phyloP scores from a whole-genome alignment of 1,140 invertebrate species.

The Apis dorsata region DNA sequence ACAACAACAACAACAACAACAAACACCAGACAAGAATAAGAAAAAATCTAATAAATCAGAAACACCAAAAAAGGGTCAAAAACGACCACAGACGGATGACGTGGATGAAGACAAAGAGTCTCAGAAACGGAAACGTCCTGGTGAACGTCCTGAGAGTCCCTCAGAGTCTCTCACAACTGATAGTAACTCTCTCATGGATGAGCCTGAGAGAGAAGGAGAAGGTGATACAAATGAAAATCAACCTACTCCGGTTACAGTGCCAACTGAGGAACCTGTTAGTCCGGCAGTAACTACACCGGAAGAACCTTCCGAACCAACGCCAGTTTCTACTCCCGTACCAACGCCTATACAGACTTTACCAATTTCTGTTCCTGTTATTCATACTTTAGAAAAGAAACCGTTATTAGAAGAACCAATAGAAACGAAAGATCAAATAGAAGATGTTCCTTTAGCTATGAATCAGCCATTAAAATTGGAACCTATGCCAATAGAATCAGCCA shows the following conservation, averaged over 20 bases:
- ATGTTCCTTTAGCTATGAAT: conserved; percentile 65
- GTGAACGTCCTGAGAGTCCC: conserved; percentile 85
- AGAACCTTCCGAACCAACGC: conserved; percentile 77
- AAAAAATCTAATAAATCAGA: conserved; percentile 85
- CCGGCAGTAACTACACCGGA: conserved; percentile 73
- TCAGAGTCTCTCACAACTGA: conserved; percentile 90
- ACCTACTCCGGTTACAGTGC: conserved; percentile 80
- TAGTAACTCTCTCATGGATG: conserved; percentile 89
- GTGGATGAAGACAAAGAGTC: conserved; percentile 84
- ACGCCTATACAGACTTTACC: conserved; percentile 72
- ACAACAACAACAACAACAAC: conserved; percentile 65
- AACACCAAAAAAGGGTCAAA: conserved; percentile 86
- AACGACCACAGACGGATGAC: conserved; percentile 84
- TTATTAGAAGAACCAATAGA: conserved; percentile 70
- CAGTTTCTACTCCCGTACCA: conserved; percentile 69
- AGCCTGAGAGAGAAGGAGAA: conserved; percentile 82
- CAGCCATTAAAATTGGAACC: conserved; percentile 76
- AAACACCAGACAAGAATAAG: conserved; percentile 81
- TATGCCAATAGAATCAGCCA: conserved; percentile 69
- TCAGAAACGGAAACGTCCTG: conserved; percentile 85
- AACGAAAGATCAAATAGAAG: conserved; percentile 72
- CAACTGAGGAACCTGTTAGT: conserved; percentile 70
- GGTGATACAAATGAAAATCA: conserved; percentile 80
- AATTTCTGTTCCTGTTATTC: conserved; percentile 77
- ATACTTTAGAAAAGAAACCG: conserved; percentile 74